phyloP scores from a whole-genome alignment of 2,888 invertebrate genomes.

The Drosophila fulvimacula region DNA sequence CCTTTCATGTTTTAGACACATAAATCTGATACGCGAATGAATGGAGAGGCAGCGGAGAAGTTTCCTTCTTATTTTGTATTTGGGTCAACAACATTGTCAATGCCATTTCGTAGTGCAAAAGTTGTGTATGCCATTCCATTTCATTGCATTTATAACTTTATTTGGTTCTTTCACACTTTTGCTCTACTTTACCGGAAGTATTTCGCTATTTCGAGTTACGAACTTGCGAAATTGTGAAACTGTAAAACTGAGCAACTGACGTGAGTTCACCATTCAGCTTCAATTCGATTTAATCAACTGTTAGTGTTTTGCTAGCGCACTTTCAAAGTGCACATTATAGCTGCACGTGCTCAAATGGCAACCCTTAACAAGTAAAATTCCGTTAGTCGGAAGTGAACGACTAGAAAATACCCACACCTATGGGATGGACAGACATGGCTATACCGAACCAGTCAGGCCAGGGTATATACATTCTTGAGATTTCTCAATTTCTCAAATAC shows the following conservation, averaged over 20 bases:
- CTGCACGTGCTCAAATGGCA: constrained; percentile 33
- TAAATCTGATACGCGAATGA: constrained; percentile 32
- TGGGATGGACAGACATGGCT: no score
- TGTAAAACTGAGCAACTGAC: constrained; percentile 21
- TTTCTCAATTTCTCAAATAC: not conserved
- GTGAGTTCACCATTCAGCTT: constrained; percentile 30
- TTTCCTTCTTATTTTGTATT: not conserved
- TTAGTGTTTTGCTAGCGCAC: constrained; percentile 27
- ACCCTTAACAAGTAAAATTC: not conserved
- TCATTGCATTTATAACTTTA: constrained; percentile 27
- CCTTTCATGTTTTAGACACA: constrained; percentile 12
- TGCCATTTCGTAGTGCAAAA: constrained; percentile 13
- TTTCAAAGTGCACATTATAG: constrained; percentile 21
- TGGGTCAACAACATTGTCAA: constrained; percentile 6
- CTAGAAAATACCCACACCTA: not conserved
- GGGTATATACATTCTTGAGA: not conserved
- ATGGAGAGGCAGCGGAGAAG: constrained; percentile 6
- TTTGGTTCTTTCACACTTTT: constrained; percentile 27
- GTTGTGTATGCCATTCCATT: constrained; percentile 31
- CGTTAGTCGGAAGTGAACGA: not conserved
- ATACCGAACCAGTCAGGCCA: not conserved
- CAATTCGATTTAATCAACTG: constrained; percentile 50
- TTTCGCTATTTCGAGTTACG: not conserved
- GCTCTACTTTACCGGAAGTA: constrained; percentile 25
- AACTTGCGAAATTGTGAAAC: constrained; percentile 10